These are phyloP conservation scores for Drosophila austrosaltans DNA, from an alignment of 2,888 invertebrate genomes.

Conservation along the genomic window DNA sequence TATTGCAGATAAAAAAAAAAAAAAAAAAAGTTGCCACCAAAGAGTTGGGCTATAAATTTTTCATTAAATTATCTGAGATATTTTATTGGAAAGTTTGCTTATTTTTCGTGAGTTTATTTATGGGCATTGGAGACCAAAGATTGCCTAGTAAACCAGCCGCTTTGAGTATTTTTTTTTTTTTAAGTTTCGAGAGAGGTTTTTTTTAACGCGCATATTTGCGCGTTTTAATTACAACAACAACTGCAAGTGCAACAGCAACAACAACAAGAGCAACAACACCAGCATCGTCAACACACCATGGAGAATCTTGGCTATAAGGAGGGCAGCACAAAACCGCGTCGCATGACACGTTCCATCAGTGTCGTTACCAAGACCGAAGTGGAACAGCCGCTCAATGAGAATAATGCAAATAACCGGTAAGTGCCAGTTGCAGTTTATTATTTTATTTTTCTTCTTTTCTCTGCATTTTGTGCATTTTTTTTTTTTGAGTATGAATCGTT, in stretches of 20 bases:
- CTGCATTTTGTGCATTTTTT: slow-evolving; percentile 3
- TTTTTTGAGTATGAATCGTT: neutral
- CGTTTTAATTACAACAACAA: slow-evolving; percentile 56
- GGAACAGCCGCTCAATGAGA: slow-evolving; percentile 83
- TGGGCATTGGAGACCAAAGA: slow-evolving; percentile 18
- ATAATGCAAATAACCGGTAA: slow-evolving; percentile 81
- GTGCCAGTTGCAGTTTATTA: slow-evolving; percentile 55
- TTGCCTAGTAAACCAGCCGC: slow-evolving; percentile 21
- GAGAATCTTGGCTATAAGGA: slow-evolving; percentile 88
- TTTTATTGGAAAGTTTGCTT: slow-evolving; percentile 65
- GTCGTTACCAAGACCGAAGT: slow-evolving; percentile 83
- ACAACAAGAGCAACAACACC: slow-evolving; percentile 23
- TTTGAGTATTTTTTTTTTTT: slow-evolving; percentile 16
- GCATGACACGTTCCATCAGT: slow-evolving; percentile 83
- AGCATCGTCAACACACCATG: slow-evolving; percentile 80
- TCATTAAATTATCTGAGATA: slow-evolving; percentile 26
- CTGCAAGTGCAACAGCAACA: slow-evolving; percentile 18
- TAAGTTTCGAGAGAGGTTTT: slow-evolving; percentile 25
- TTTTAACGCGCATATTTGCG: slow-evolving; percentile 65
- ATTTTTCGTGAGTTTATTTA: slow-evolving; percentile 38
- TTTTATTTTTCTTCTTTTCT: slow-evolving; percentile 1
- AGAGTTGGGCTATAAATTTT: slow-evolving; percentile 59
- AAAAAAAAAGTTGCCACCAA: too few relatives aligned
- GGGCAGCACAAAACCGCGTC: slow-evolving; percentile 83
- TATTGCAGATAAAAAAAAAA: slow-evolving; percentile 14